Conservation (phyloP, 2,113 vertebrate genomes). For the Gasterosteus aculeatus region DNA sequence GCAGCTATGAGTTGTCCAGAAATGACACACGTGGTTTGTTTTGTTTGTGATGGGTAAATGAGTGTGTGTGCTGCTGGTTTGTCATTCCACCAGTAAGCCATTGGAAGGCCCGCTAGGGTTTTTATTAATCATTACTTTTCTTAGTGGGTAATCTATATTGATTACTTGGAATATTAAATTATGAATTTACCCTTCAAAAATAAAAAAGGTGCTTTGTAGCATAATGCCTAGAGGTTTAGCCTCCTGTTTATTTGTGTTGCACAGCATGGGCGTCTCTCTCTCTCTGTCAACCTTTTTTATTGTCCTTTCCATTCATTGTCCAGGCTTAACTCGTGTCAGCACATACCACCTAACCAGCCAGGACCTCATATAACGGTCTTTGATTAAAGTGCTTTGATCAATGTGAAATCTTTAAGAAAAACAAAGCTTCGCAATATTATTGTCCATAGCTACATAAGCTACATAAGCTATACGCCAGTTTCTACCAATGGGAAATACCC, state of each 20-base stretch:
- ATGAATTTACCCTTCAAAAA: neutral
- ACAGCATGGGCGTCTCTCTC: slow-evolving; percentile 25
- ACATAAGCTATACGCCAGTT: neutral
- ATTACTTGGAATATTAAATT: slow-evolving; percentile 5
- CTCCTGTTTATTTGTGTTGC: slow-evolving; percentile 35
- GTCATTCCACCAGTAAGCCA: neutral
- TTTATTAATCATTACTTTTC: slow-evolving; percentile 4
- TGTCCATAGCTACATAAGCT: neutral
- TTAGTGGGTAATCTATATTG: slow-evolving; percentile 19
- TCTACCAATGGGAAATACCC: neutral
- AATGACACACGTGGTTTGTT: neutral
- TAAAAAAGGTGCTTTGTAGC: neutral
- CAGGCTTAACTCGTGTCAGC: slow-evolving; percentile 63
- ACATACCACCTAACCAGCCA: slow-evolving; percentile 56
- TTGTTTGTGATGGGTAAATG: slow-evolving; percentile 4
- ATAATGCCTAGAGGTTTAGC: slow-evolving; percentile 8
- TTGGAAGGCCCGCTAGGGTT: neutral
- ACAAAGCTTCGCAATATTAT: neutral
- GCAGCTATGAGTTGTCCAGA: neutral
- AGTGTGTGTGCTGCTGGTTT: neutral
- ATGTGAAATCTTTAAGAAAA: neutral
- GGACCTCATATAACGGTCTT: slow-evolving; percentile 35
- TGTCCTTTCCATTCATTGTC: slow-evolving; percentile 57
- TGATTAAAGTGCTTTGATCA: slow-evolving; percentile 17
- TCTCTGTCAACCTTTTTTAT: slow-evolving; percentile 67